phyloP scores from a whole-genome alignment of 1,140 invertebrate genomes.

The Triops longicaudatus region DNA sequence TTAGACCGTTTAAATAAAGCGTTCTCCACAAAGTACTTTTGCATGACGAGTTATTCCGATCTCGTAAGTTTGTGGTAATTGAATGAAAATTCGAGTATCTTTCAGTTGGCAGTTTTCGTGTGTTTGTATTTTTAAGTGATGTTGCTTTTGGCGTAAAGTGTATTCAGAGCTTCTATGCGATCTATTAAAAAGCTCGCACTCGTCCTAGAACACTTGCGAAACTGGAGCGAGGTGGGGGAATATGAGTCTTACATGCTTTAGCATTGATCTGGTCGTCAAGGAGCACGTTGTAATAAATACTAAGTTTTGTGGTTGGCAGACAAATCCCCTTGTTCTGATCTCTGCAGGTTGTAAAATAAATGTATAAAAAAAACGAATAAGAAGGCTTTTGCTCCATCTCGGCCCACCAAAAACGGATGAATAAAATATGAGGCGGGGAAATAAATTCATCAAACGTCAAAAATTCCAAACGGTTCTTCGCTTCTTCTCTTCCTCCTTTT shows the following conservation, averaged over 20 bases:
- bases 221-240: neutral
- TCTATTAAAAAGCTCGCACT: too few relatives aligned
- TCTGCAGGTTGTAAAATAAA: neutral
- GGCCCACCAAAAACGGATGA: neutral
- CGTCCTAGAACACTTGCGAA: neutral
- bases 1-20: too few relatives aligned
- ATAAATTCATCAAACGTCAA: conserved; percentile 15
- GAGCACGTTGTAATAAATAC: neutral
- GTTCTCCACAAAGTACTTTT: too few relatives aligned
- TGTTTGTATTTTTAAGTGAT: too few relatives aligned
- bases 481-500: neutral
- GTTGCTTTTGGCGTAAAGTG: too few relatives aligned
- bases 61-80: too few relatives aligned
- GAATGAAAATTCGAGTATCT: too few relatives aligned
- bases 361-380: neutral
- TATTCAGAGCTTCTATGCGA: too few relatives aligned
- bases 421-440: conserved; percentile 2
- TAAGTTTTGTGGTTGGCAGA: neutral
- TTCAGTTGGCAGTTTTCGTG: too few relatives aligned
- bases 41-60: too few relatives aligned
- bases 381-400: neutral
- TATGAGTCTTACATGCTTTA: neutral
- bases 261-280: neutral
- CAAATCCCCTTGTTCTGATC: neutral
- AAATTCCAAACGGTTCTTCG: neutral